Evolutionary conservation across 2,113 vertebrate genomes (phyloP).

Genomic region (Onychostoma macrolepis): DNA sequence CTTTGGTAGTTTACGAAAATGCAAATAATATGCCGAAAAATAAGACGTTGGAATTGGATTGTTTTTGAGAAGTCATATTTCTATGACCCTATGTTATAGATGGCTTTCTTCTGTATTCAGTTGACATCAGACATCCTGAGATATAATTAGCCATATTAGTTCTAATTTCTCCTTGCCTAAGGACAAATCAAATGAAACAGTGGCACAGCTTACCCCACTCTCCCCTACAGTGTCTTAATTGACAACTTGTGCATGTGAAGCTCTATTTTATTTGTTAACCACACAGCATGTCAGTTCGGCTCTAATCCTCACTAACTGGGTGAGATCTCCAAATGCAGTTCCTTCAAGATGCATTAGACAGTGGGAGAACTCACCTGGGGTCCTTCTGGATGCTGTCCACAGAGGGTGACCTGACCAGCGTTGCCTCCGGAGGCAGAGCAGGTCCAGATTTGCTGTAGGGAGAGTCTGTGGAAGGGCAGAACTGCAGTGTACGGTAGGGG

Average conservation of each 20-base stretch:
- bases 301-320: background rate
- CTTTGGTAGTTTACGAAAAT: background rate
- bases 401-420: constrained; percentile 94
- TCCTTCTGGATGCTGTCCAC: constrained; percentile 99
- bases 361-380: constrained; percentile 87
- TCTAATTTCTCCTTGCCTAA: background rate
- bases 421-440: constrained; percentile 91
- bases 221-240: constrained; percentile 25
- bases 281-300: background rate
- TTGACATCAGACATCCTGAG: background rate
- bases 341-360: constrained; percentile 22
- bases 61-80: background rate
- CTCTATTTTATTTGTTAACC: constrained; percentile 10
- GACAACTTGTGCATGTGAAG: background rate
- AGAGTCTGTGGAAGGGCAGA: constrained; percentile 95
- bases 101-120: background rate
- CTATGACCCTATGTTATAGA: background rate
- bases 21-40: no score
- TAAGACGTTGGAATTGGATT: no score
- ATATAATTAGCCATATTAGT: background rate
- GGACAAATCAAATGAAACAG: background rate
- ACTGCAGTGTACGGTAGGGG: constrained; percentile 98
- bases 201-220: constrained; percentile 10
- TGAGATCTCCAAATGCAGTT: background rate
- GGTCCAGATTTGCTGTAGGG: constrained; percentile 99